These are phyloP conservation scores for Aphelinus atriplicis DNA, from an alignment of 1,140 invertebrate genomes.

Conservation along the genomic window DNA sequence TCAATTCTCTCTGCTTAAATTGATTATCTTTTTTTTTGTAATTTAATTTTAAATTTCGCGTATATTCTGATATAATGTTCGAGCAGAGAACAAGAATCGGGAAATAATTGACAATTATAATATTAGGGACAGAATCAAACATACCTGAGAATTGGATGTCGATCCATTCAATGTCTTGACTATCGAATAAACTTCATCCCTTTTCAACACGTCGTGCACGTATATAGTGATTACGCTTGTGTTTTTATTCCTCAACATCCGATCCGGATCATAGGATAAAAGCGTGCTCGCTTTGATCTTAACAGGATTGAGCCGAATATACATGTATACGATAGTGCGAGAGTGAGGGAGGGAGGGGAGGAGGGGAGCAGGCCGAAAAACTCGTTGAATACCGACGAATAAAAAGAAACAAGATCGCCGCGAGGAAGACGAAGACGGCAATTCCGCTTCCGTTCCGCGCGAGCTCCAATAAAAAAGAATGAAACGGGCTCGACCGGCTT, in stretches of 20 bases:
- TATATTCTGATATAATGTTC: no score
- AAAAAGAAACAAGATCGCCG: conserved; percentile 3
- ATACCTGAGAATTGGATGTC: no score
- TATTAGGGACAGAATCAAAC: no score
- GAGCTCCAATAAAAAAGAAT: conserved; percentile 37
- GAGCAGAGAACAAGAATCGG: no score
- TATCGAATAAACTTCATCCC: no score
- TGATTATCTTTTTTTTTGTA: no score
- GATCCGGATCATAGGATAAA: conserved; percentile 2
- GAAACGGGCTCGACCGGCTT: conserved; percentile 26
- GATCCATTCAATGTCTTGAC: no score
- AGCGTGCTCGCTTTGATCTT: conserved; percentile 20
- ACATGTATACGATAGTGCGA: not conserved
- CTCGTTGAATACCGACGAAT: conserved; percentile 20
- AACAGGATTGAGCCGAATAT: conserved; percentile 22
- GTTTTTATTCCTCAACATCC: conserved; percentile 10
- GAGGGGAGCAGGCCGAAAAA: conserved; percentile 24
- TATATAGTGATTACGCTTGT: not conserved
- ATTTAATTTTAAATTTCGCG: no score
- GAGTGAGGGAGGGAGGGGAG: not conserved
- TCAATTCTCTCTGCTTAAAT: no score
- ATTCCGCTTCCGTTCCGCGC: conserved; percentile 44
- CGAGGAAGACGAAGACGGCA: conserved; percentile 14
- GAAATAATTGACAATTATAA: no score
- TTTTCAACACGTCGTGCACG: no score